A percentile compares a stretch with the other conserved stretches of the same genome.
These are phyloP conservation scores for Zapus hudsonius DNA, from an alignment of 2,113 vertebrate genomes.

Conservation along the genomic window DNA sequence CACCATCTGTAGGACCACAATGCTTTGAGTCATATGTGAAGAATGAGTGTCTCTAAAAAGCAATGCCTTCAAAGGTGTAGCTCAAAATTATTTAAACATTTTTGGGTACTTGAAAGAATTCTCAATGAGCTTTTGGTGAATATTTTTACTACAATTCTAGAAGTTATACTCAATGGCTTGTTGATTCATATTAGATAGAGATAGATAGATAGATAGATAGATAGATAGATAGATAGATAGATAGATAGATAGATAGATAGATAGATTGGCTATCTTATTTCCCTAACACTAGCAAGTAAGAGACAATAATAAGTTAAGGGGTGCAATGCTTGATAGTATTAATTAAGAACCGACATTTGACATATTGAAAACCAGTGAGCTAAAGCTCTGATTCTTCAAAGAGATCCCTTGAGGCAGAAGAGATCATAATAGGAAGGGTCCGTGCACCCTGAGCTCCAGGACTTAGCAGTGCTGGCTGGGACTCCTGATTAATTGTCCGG, in stretches of 20 bases:
- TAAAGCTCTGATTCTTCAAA: too few relatives aligned
- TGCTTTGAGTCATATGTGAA: too few relatives aligned
- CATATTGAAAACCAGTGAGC: background rate
- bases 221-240: too few relatives aligned
- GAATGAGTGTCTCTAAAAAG: background rate
- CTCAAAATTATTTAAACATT: background rate
- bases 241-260: background rate
- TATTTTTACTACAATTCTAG: background rate
- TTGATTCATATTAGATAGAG: background rate
- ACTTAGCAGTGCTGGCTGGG: too few relatives aligned
- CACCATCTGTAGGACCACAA: too few relatives aligned
- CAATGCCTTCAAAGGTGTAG: background rate
- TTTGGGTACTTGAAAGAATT: too few relatives aligned
- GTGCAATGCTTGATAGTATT: background rate
- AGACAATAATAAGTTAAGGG: background rate
- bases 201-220: too few relatives aligned
- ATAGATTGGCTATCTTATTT: slow-evolving; percentile 21
- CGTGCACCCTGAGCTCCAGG: too few relatives aligned
- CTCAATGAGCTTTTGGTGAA: background rate
- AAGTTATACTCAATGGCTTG: background rate
- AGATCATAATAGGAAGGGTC: too few relatives aligned
- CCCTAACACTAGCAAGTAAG: slow-evolving; percentile 11
- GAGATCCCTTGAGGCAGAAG: too few relatives aligned
- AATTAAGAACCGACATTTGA: background rate
- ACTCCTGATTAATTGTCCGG: background rate